These are phyloP conservation scores for Rhodinocichla rosea DNA, from an alignment of 2,113 vertebrate species.

Conservation along the genomic window DNA sequence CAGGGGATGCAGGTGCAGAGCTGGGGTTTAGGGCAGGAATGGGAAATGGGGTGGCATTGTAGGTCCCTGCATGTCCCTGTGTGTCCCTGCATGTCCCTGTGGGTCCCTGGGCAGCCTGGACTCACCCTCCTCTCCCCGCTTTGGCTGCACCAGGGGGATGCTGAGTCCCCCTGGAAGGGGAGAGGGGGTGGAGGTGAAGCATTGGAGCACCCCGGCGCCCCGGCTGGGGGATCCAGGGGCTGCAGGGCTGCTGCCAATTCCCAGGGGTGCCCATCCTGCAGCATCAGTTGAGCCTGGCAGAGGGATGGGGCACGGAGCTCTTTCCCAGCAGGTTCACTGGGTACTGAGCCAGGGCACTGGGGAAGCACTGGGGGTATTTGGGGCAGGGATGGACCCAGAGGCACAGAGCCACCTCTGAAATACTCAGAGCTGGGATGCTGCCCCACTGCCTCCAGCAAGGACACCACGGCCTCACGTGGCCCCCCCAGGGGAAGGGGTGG, in stretches of 20 bases:
- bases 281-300: neutral
- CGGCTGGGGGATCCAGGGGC: neutral
- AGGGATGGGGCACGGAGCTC: neutral
- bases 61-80: neutral
- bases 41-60: neutral
- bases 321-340: neutral
- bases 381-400: neutral
- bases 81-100: neutral
- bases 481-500: neutral
- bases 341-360: neutral
- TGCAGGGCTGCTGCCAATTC: neutral
- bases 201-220: fast-evolving
- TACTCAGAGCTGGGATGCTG: neutral
- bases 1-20: neutral
- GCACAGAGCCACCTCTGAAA: neutral
- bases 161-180: neutral
- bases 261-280: neutral
- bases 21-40: neutral
- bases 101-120: neutral
- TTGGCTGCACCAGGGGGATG: neutral
- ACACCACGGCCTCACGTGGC: neutral
- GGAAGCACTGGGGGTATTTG: neutral
- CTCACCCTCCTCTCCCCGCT: neutral
- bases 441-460: neutral
- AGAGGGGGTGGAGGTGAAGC: neutral